Conservation (phyloP, 2,113 vertebrate genomes). For the Tyto alba region DNA sequence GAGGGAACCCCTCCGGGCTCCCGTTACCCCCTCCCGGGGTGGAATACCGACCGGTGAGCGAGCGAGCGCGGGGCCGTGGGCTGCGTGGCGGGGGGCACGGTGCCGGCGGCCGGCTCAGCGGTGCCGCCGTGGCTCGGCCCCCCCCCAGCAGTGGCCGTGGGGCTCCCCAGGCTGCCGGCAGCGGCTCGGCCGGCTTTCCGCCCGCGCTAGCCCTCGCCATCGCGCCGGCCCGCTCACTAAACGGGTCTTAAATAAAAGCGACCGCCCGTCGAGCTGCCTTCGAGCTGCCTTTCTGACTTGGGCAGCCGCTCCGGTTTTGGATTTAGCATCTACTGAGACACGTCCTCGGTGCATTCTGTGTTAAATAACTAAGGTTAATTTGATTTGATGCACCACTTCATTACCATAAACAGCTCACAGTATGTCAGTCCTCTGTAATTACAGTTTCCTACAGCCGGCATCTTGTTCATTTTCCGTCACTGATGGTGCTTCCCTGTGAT, state of each 20-base stretch:
- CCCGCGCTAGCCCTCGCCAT: neutral
- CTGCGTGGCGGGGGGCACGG: too few species aligned
- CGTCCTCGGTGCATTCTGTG: constrained; percentile 25
- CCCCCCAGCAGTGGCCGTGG: too few species aligned
- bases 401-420: constrained; percentile 66
- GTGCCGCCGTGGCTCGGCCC: too few species aligned
- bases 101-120: too few species aligned
- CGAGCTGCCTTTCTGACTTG: neutral
- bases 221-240: fast-evolving
- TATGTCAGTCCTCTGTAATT: constrained; percentile 61
- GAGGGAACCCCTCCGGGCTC: neutral
- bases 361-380: constrained; percentile 68
- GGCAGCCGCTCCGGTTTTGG: neutral
- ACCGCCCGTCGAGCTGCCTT: neutral
- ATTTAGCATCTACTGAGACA: neutral
- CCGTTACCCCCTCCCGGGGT: neutral
- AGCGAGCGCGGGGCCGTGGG: too few species aligned
- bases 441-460: constrained; percentile 34
- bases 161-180: neutral
- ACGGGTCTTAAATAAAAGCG: neutral
- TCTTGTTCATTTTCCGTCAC: neutral
- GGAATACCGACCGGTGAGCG: too few species aligned
- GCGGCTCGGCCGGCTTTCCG: neutral
- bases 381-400: constrained; percentile 69
- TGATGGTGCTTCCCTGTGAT: neutral